These are phyloP conservation scores for Alexandromys oeconomus DNA, from an alignment of 2,797 vertebrate species.

Conservation along the genomic window DNA sequence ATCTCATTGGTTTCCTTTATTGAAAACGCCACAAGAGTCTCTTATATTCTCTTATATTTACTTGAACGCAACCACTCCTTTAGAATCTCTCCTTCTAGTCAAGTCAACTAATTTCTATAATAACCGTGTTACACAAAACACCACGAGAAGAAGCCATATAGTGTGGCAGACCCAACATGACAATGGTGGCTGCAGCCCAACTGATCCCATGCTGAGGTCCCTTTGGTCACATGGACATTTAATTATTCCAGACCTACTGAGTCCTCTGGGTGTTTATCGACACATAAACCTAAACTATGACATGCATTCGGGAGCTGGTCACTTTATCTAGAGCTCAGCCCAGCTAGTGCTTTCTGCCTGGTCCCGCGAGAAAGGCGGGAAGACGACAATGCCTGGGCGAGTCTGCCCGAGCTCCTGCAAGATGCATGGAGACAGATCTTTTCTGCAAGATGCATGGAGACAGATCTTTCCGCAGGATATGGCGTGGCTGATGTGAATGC, in stretches of 20 bases:
- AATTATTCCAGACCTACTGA: neutral
- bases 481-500: neutral
- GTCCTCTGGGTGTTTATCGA: neutral
- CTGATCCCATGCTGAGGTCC: neutral
- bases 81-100: neutral
- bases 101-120: neutral
- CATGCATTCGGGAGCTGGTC: neutral
- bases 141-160: neutral
- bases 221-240: neutral
- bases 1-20: constrained; percentile 17
- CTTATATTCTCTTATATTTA: constrained; percentile 21
- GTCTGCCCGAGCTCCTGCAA: neutral
- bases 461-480: neutral
- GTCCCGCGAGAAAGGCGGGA: neutral
- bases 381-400: neutral
- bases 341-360: neutral
- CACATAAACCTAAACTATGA: neutral
- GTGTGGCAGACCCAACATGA: neutral
- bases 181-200: neutral
- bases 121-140: neutral
- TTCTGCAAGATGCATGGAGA: no score
- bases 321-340: neutral
- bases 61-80: constrained; percentile 46
- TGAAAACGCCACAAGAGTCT: constrained; percentile 2
- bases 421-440: neutral